phyloP scores from a whole-genome alignment of 2,888 invertebrate species.

The Hyposoter dolosus region DNA sequence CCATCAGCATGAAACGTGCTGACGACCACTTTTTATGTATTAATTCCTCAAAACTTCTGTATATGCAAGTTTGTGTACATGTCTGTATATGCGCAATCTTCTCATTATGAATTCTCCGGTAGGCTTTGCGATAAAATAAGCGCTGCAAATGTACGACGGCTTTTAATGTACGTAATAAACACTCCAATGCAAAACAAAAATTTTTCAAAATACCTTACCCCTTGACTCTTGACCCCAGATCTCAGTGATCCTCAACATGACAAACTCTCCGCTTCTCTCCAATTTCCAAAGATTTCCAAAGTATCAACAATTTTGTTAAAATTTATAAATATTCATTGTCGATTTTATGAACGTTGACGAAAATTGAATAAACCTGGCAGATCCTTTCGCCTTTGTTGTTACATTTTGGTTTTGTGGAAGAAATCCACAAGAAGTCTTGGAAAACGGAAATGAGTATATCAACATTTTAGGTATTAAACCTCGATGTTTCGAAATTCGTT shows the following conservation, averaged over 20 bases:
- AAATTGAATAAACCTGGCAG: not conserved
- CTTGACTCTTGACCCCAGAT: not conserved
- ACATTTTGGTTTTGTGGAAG: not conserved
- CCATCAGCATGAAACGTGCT: constrained; percentile 58
- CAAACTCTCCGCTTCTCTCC: not conserved
- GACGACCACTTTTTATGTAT: constrained; percentile 43
- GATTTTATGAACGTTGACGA: not conserved
- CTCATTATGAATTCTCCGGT: constrained; percentile 81
- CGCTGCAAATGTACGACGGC: constrained; percentile 27
- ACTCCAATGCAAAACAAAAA: constrained; percentile 53
- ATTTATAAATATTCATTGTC: too few species aligned
- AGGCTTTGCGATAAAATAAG: constrained; percentile 76
- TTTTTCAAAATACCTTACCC: constrained; percentile 71
- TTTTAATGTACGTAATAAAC: constrained; percentile 68
- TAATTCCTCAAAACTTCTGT: constrained; percentile 23
- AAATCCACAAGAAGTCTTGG: not conserved
- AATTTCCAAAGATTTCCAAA: not conserved
- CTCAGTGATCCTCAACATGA: not conserved
- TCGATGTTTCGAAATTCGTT: not conserved
- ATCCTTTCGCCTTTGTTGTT: not conserved
- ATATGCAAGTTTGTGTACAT: not conserved
- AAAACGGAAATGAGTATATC: constrained; percentile 68
- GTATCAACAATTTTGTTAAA: too few species aligned
- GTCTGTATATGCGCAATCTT: constrained; percentile 58
- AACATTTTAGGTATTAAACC: constrained; percentile 75